Percentiles rank a stretch among this genome's conserved stretches.
phyloP scores from a whole-genome alignment of 1,140 invertebrate species.

The Caligus rogercresseyi region DNA sequence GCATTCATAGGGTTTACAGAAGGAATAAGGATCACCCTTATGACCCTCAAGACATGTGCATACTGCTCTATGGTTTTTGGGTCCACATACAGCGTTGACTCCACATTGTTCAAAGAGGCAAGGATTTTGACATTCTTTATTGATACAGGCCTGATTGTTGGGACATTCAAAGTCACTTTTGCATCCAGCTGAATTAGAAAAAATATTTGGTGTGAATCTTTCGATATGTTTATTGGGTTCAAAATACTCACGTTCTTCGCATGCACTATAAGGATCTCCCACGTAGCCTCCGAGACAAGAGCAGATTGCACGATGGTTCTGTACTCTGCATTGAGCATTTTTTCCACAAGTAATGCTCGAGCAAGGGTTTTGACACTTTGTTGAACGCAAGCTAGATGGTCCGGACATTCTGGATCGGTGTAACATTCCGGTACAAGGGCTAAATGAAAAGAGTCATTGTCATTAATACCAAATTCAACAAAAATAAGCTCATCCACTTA shows the following conservation, averaged over 20 bases:
- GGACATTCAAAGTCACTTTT: slow-evolving; percentile 64
- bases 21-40: slow-evolving; percentile 17
- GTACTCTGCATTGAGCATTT: slow-evolving; percentile 57
- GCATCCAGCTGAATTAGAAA: slow-evolving; percentile 50
- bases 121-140: slow-evolving; percentile 59
- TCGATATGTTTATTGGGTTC: background rate
- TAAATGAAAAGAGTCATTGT: slow-evolving; percentile 1
- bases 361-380: slow-evolving; percentile 51
- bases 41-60: slow-evolving; percentile 13
- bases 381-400: slow-evolving; percentile 57
- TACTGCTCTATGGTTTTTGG: slow-evolving; percentile 24
- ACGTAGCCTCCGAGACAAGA: slow-evolving; percentile 53
- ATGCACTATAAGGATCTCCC: slow-evolving; percentile 59
- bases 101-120: slow-evolving; percentile 62
- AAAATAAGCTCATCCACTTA: background rate
- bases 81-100: slow-evolving; percentile 52
- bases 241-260: slow-evolving; percentile 28
- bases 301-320: slow-evolving; percentile 47
- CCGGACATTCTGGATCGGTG: slow-evolving; percentile 48
- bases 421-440: slow-evolving; percentile 45
- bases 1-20: slow-evolving; percentile 20
- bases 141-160: slow-evolving; percentile 58
- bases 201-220: slow-evolving; percentile 28
- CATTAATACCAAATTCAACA: background rate
- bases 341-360: slow-evolving; percentile 58